Conservation (phyloP, 1,140 invertebrate species). For the Drosophila gunungcola region DNA sequence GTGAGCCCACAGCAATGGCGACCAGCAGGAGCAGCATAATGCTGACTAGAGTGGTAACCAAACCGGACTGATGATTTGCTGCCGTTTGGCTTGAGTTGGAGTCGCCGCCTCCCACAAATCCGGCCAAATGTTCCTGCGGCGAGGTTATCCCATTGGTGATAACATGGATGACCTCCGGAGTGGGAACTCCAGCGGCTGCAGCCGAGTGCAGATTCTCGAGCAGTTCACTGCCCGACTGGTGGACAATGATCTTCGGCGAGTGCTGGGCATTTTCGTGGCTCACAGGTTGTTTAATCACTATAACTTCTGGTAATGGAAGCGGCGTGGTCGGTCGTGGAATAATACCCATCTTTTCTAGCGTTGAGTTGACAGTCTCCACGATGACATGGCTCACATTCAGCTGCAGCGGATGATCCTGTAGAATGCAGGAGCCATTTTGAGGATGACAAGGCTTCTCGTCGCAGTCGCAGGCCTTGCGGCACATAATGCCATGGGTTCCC, state of each 20-base stretch:
- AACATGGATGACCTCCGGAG: constrained; percentile 79
- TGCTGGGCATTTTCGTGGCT: constrained; percentile 53
- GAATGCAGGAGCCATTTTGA: constrained; percentile 66
- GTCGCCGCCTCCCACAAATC: constrained; percentile 56
- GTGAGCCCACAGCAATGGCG: constrained; percentile 57
- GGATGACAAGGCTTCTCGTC: constrained; percentile 73
- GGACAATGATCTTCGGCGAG: constrained; percentile 77
- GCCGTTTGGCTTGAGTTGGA: constrained; percentile 37
- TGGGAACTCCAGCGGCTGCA: constrained; percentile 51
- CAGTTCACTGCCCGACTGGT: constrained; percentile 68
- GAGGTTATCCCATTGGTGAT: constrained; percentile 64
- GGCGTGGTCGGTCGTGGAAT: constrained; percentile 52
- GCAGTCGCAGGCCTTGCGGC: constrained; percentile 78
- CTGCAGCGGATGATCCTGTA: constrained; percentile 21
- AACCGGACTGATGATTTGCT: constrained; percentile 59
- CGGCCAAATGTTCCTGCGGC: constrained; percentile 66
- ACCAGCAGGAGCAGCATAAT: constrained; percentile 70
- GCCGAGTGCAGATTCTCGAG: constrained; percentile 70
- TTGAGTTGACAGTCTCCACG: constrained; percentile 77
- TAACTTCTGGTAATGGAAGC: constrained; percentile 70
- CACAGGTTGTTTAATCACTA: constrained; percentile 71
- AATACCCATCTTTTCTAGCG: constrained; percentile 84
- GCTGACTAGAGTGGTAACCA: constrained; percentile 67
- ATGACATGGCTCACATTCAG: constrained; percentile 76
- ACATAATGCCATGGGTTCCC: constrained; percentile 81